These are phyloP conservation scores for Semnornis frantzii DNA, from an alignment of 2,113 vertebrate genomes.

Conservation along the genomic window DNA sequence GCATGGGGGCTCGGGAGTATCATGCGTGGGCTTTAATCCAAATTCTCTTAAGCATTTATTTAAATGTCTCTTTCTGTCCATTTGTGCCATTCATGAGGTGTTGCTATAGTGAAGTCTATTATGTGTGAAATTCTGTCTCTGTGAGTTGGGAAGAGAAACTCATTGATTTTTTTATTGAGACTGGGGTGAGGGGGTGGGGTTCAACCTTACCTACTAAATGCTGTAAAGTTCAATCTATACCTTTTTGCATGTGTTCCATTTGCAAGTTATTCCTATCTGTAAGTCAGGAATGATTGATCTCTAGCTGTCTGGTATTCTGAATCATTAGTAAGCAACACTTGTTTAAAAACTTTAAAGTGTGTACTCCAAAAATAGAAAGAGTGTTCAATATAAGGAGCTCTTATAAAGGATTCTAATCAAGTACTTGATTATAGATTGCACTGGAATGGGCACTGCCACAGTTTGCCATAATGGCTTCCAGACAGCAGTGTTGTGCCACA, in stretches of 20 bases:
- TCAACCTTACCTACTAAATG: background rate
- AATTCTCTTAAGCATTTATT: background rate
- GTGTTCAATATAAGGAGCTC: background rate
- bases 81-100: background rate
- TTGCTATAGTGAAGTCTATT: background rate
- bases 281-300: background rate
- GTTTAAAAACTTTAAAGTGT: background rate
- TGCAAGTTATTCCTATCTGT: background rate
- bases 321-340: background rate
- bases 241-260: background rate
- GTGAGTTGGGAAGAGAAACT: background rate
- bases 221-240: background rate
- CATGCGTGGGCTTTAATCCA: background rate
- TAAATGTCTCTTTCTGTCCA: background rate
- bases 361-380: background rate
- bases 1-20: no score
- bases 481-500: background rate
- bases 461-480: background rate
- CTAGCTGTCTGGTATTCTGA: background rate
- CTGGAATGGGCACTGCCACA: background rate
- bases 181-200: no score
- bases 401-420: background rate
- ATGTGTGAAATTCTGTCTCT: background rate
- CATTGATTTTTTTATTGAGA: background rate
- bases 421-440: background rate